Evolutionary conservation across 1,140 invertebrate species (phyloP).

Genomic region (Diorhabda sublineata): DNA sequence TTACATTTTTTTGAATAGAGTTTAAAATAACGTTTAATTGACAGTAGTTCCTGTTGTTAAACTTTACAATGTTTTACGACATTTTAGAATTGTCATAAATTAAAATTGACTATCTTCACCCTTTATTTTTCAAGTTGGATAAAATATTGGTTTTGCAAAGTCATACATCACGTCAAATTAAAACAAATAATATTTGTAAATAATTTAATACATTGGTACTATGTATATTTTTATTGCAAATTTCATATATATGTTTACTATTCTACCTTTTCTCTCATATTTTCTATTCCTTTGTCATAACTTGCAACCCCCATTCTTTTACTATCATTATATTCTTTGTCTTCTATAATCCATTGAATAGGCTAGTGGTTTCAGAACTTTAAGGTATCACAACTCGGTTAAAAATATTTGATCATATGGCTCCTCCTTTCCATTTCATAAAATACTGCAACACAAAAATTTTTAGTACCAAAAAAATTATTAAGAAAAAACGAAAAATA

Average conservation of each 20-base stretch:
- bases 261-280: neutral
- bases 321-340: too few species aligned
- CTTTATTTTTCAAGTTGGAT: slow-evolving; percentile 24
- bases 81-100: slow-evolving; percentile 43
- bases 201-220: neutral
- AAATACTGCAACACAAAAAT: too few species aligned
- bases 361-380: too few species aligned
- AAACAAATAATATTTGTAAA: neutral
- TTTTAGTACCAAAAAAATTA: too few species aligned
- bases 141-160: slow-evolving; percentile 33
- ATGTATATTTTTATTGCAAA: neutral
- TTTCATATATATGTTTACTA: neutral
- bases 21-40: slow-evolving; percentile 7
- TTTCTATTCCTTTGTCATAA: too few species aligned
- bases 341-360: too few species aligned
- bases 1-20: too few species aligned
- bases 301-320: too few species aligned
- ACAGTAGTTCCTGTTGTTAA: slow-evolving; percentile 43
- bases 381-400: too few species aligned
- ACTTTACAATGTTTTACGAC: slow-evolving; percentile 30
- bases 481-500: too few species aligned
- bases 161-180: slow-evolving; percentile 29
- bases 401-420: too few species aligned
- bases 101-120: slow-evolving; percentile 37
- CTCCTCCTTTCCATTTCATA: too few species aligned